phyloP scores from a whole-genome alignment of 2,113 vertebrate species.

The Xerus inauris region DNA sequence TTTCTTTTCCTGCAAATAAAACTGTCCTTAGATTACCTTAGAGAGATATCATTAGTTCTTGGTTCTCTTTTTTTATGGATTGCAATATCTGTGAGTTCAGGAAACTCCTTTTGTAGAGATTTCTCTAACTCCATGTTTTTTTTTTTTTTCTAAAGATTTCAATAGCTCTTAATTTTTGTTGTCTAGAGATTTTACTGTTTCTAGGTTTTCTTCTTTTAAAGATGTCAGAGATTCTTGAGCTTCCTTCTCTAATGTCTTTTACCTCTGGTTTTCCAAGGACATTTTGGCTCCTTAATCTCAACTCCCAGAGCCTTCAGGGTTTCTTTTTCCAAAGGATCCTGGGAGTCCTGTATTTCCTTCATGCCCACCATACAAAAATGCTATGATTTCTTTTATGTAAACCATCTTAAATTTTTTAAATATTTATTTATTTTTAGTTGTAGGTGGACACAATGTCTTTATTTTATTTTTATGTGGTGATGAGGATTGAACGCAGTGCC shows the following conservation, averaged over 20 bases:
- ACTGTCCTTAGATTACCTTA: background rate
- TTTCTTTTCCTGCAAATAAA: conserved; percentile 43
- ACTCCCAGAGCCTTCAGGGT: conserved; percentile 3
- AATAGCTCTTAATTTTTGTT: conserved; percentile 1
- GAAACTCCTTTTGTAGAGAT: background rate
- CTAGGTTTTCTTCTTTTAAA: background rate
- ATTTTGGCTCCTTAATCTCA: background rate
- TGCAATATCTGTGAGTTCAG: background rate
- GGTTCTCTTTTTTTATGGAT: background rate
- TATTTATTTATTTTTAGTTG: too few species aligned
- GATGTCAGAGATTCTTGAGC: background rate
- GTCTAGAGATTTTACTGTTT: background rate
- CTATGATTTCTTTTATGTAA: too few species aligned
- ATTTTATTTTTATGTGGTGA: too few species aligned
- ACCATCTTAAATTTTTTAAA: too few species aligned
- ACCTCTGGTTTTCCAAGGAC: conserved; percentile 23
- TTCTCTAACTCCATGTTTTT: background rate
- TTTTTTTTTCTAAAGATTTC: background rate
- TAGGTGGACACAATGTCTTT: too few species aligned
- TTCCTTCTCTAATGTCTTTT: background rate
- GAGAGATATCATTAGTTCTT: background rate
- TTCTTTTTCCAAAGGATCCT: conserved; percentile 13
- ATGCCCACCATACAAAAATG: too few species aligned
- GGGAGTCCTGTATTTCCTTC: too few species aligned
- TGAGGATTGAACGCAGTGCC: too few species aligned